Base-by-base conservation (phyloP, 2,797 vertebrate genomes). In the Chelmon rostratus region DNA sequence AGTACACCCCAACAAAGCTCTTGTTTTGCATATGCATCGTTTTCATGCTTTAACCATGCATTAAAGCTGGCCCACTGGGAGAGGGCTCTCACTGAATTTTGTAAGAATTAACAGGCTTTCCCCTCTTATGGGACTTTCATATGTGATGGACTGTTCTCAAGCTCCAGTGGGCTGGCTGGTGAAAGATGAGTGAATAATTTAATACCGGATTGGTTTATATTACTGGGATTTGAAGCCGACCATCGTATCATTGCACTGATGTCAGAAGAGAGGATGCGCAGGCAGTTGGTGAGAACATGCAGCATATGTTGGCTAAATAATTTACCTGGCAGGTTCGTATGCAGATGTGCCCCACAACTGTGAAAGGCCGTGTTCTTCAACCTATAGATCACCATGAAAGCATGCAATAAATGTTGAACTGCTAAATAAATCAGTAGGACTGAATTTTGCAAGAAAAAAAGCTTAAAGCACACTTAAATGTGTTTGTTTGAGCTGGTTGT, bases 181-280 rank as follows among this genome's bases (percentile, higher is more conserved):
- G 56, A 72, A 69, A 76, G 44, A 83, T n/a, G 52, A 72, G 74
- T 92, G 83, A 90, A 92, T 91, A 86, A 91, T 88, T 92, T 61
- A 89, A 79, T 44, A 81, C 37, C 2, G 33, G 49, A 54, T 76
- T 68, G 50, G 68, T 81, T 83, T 69, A 63, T 58, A 21, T 79
- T 66, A 44, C 61, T 59, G 54, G 66, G 46, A 67, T 74, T 79
- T 79, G 38, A 79, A 47, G 31, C 64, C 49, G 59, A 35, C 65
- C 66, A 49, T 42, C 12, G 18, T 64, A 66, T 76, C 54, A 33
- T 33, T 38, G 78, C 2, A 19, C 46, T 63, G 62, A 80, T 86
- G 80, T 68, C 78, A 73, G 73, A 88, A 31, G 78, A 68, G 64
- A 61, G 76, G 58, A 72, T 66, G 58, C 16, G 18, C 3, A 64